Evolutionary conservation across 1,140 invertebrate species (phyloP).

Genomic region (Homarus americanus): DNA sequence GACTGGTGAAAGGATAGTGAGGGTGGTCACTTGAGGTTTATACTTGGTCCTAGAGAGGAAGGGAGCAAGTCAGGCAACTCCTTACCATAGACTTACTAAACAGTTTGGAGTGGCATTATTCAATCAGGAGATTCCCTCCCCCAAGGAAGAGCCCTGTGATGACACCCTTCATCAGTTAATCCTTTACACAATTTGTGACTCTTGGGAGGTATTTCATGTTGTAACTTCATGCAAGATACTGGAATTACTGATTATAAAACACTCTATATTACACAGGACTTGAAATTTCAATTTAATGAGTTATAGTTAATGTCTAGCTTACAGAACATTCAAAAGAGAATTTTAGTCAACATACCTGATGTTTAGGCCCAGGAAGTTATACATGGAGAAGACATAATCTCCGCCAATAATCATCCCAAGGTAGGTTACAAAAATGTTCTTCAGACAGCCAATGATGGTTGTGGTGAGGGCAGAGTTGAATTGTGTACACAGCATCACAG

Average conservation of each 20-base stretch:
- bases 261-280: not conserved
- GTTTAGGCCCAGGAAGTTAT: constrained; percentile 97
- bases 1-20: too few species aligned
- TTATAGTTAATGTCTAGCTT: not conserved
- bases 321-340: not conserved
- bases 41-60: too few species aligned
- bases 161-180: too few species aligned
- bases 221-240: too few species aligned
- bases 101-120: too few species aligned
- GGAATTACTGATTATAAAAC: not conserved
- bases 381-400: constrained; percentile 95
- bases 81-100: too few species aligned
- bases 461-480: constrained; percentile 98
- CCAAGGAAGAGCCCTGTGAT: too few species aligned
- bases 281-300: not conserved
- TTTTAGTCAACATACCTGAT: constrained; percentile 80
- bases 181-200: too few species aligned
- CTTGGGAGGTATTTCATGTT: too few species aligned
- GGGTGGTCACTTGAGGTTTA: too few species aligned
- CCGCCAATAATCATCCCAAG: constrained; percentile 98
- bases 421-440: constrained; percentile 94
- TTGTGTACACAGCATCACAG: constrained; percentile 95
- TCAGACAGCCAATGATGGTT: constrained; percentile 98
- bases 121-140: too few species aligned
- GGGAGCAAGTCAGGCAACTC: too few species aligned